Conservation (phyloP, 2,797 vertebrate genomes). For the Myioborus miniatus region DNA sequence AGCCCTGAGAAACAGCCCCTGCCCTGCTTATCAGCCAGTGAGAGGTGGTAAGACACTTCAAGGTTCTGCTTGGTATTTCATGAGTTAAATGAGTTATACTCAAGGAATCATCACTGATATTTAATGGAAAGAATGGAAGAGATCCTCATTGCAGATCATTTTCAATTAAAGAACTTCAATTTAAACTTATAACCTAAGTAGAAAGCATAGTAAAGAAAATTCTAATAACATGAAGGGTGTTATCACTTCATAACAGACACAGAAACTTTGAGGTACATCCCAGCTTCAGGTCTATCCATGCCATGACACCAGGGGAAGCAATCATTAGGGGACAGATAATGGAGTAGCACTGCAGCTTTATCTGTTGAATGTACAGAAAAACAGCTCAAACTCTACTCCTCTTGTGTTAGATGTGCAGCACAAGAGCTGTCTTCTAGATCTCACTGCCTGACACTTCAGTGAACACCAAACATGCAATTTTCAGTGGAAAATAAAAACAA, state of each 20-base stretch:
- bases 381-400: not conserved
- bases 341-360: not conserved
- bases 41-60: not conserved
- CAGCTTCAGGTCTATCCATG: not conserved
- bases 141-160: not conserved
- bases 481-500: not conserved
- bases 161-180: not conserved
- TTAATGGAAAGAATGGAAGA: not conserved
- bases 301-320: not conserved
- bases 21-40: not conserved
- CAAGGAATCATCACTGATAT: not conserved
- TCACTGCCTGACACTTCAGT: not conserved
- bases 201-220: not conserved
- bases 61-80: not conserved
- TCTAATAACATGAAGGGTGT: not conserved
- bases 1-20: not conserved
- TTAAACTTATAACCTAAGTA: not conserved
- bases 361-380: not conserved
- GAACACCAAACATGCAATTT: not conserved
- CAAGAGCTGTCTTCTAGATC: not conserved
- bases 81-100: not conserved
- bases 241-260: not conserved
- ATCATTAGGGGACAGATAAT: not conserved
- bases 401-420: not conserved
- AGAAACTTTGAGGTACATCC: not conserved